These are phyloP conservation scores for Melipona bicolor DNA, from an alignment of 2,888 invertebrate genomes.

Conservation along the genomic window DNA sequence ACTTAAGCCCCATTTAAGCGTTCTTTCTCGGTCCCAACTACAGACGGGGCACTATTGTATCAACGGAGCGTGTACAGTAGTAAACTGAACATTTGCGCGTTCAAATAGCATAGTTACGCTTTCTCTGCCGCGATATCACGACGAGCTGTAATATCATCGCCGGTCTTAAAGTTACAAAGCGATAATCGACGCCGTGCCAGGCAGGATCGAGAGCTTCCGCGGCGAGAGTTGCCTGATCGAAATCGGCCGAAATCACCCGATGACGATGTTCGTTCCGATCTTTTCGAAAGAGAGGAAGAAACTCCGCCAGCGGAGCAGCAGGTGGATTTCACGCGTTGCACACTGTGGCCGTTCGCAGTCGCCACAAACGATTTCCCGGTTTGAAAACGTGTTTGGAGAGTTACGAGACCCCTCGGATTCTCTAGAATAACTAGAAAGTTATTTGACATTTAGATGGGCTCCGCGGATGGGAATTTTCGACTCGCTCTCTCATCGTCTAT, in stretches of 20 bases:
- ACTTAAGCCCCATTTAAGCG: too few relatives aligned
- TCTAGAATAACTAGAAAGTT: constrained; percentile 63
- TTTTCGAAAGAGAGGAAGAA: constrained; percentile 30
- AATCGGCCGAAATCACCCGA: constrained; percentile 13
- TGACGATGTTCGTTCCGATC: constrained; percentile 48
- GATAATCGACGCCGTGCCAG: background rate
- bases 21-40: too few relatives aligned
- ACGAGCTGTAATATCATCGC: background rate
- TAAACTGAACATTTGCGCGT: too few relatives aligned
- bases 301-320: constrained; percentile 9
- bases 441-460: constrained; percentile 71
- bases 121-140: background rate
- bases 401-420: constrained; percentile 38
- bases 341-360: background rate
- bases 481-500: background rate
- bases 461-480: constrained; percentile 52
- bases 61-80: too few relatives aligned
- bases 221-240: constrained; percentile 1
- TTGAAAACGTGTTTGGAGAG: constrained; percentile 5
- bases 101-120: background rate
- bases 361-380: constrained; percentile 25
- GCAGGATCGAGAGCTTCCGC: background rate
- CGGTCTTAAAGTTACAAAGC: background rate
- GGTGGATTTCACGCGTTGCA: constrained; percentile 45
- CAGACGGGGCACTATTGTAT: too few relatives aligned